Conservation (phyloP, 2,113 vertebrate species). For the Oceanites oceanicus region DNA sequence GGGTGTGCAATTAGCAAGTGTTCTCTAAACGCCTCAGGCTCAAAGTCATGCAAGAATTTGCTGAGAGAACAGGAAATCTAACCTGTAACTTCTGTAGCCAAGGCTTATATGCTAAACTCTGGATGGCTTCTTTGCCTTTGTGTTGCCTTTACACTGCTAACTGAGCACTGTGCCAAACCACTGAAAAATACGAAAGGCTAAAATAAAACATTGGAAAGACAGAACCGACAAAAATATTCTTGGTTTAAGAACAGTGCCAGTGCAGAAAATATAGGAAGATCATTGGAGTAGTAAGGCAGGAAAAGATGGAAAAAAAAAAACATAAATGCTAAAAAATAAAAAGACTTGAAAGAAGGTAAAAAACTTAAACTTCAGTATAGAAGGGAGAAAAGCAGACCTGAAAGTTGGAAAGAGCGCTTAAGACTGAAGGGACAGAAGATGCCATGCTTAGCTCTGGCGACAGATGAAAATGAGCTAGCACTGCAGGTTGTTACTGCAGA, state of each 20-base stretch:
- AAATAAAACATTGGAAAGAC: neutral
- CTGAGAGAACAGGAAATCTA: neutral
- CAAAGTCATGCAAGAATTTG: neutral
- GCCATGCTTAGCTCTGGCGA: no score
- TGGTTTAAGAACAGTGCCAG: neutral
- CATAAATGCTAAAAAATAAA: neutral
- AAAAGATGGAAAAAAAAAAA: neutral
- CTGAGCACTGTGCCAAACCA: neutral
- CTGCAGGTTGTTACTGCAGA: neutral
- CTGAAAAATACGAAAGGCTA: neutral
- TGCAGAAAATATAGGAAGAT: neutral
- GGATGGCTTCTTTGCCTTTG: neutral
- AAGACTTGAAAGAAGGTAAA: neutral
- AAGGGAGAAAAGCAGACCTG: neutral
- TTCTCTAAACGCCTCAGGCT: neutral
- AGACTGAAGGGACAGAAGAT: neutral
- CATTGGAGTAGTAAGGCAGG: neutral
- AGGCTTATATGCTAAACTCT: neutral
- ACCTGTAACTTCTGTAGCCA: neutral
- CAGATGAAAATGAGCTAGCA: neutral
- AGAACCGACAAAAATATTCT: neutral
- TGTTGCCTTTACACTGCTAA: neutral
- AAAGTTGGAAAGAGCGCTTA: neutral
- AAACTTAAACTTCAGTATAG: neutral
- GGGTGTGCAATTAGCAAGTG: neutral